Base-by-base conservation (phyloP, 2,113 vertebrate genomes). In the Protomyctophum bolini region DNA sequence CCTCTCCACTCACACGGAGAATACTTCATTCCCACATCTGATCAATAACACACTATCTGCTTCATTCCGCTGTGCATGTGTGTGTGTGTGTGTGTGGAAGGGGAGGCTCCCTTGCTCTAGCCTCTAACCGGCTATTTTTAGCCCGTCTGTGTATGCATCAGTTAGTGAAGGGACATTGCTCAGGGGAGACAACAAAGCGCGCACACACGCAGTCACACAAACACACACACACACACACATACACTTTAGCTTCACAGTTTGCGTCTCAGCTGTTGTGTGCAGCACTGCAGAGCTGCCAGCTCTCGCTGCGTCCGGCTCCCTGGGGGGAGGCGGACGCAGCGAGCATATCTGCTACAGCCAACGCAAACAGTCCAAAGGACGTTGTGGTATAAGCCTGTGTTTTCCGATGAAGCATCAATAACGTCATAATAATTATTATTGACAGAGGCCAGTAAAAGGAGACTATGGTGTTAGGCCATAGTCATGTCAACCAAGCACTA, bases 71-170 rank as follows among this genome's bases (percentile, higher is more conserved):
- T 3, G 33, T 41, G 33, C 5, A 3, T 41, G 33, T 41, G 33
- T 41, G 33, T 41, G 33, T 41, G 33, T 41, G 33, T 41, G 33
- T 41, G 33, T 41, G 33, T 41, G 33, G 1, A 6, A 6, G 33
- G 33, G 33, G 33, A 6, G 33, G 29, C 74, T 66, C 1, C 73
- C 47, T 7, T 57, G 21, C 2, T 49, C 75, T 74, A 68, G 75
- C 69, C 2, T 49, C 75, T 74, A 68, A 76, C 69, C 63, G 85
- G 81, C 56, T 87, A 87, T 90, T 85, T 88, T 86, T 86, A 90
- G 82, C 72, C 61, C 21, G 52, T 58, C 63, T 1, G 15, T 83
- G 78, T 85, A 86, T 70, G 68, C 76, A 75, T 76, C 63, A 57
- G 11, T 70, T 58, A 28, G 65, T 54, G 72, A 73, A 0, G 47